phyloP scores from a whole-genome alignment of 2,797 vertebrate species.

The Epinephelus malabaricus region DNA sequence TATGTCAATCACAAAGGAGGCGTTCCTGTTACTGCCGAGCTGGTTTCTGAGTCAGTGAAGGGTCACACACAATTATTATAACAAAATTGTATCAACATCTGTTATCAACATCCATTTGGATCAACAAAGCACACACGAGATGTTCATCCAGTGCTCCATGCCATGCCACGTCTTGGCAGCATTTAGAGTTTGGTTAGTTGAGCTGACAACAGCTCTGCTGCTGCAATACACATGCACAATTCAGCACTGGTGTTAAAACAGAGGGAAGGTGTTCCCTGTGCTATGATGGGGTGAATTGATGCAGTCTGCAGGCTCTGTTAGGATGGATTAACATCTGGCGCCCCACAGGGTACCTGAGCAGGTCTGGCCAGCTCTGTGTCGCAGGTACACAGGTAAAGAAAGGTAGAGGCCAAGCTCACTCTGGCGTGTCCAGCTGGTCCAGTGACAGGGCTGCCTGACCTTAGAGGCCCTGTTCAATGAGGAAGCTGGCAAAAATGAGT shows the following conservation, averaged over 20 bases:
- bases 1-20: neutral
- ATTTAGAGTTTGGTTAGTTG: conserved; percentile 37
- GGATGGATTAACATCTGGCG: neutral
- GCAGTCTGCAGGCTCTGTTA: conserved; percentile 32
- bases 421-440: conserved; percentile 79
- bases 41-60: conserved; percentile 33
- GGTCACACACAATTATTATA: conserved; percentile 8
- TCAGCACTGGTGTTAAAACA: conserved; percentile 49
- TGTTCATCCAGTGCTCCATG: conserved; percentile 54
- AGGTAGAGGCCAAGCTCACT: conserved; percentile 75
- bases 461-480: conserved; percentile 75
- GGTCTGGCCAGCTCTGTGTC: conserved; percentile 61
- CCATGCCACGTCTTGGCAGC: conserved; percentile 31
- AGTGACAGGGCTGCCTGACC: conserved; percentile 71
- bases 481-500: conserved; percentile 78
- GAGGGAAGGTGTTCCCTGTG: conserved; percentile 6
- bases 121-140: conserved; percentile 16
- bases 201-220: conserved; percentile 4
- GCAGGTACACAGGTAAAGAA: conserved; percentile 80
- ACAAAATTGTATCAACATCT: conserved; percentile 11
- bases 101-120: conserved; percentile 13
- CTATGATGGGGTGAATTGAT: conserved; percentile 19
- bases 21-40: conserved; percentile 7
- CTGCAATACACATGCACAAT: conserved; percentile 61
- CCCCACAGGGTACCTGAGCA: conserved; percentile 75